A percentile compares a stretch with the other conserved stretches of the same genome.
Conservation (phyloP, 2,888 invertebrate genomes). For the Autographa pulchrina region DNA sequence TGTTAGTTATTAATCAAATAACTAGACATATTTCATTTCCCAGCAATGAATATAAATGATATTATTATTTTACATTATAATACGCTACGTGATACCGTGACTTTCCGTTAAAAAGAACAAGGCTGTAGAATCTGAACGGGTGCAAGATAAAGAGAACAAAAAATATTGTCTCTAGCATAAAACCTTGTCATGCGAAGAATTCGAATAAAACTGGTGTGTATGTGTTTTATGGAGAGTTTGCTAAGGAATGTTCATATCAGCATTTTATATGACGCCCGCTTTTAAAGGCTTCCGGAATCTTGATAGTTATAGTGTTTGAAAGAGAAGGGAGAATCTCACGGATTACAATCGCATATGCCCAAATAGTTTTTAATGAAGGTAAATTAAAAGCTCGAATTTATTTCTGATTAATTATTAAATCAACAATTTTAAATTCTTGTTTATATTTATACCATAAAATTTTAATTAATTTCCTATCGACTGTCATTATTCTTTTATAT, state of each 20-base stretch:
- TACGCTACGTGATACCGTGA: neutral
- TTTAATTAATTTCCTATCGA: too few species aligned
- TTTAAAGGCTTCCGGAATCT: neutral
- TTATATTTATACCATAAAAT: too few species aligned
- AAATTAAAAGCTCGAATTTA: too few species aligned
- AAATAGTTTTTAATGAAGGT: too few species aligned
- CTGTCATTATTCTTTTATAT: too few species aligned
- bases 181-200: neutral
- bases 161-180: neutral
- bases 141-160: neutral
- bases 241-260: neutral
- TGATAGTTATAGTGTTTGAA: neutral
- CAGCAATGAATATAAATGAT: neutral
- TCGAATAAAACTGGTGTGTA: neutral
- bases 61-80: neutral
- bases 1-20: too few species aligned
- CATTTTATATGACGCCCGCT: neutral
- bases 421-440: too few species aligned
- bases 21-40: too few species aligned
- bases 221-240: constrained; percentile 1
- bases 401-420: too few species aligned
- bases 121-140: neutral
- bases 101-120: neutral
- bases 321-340: too few species aligned
- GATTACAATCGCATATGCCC: too few species aligned